These are phyloP conservation scores for Edolisoma coerulescens DNA, from an alignment of 2,113 vertebrate genomes.

Conservation along the genomic window DNA sequence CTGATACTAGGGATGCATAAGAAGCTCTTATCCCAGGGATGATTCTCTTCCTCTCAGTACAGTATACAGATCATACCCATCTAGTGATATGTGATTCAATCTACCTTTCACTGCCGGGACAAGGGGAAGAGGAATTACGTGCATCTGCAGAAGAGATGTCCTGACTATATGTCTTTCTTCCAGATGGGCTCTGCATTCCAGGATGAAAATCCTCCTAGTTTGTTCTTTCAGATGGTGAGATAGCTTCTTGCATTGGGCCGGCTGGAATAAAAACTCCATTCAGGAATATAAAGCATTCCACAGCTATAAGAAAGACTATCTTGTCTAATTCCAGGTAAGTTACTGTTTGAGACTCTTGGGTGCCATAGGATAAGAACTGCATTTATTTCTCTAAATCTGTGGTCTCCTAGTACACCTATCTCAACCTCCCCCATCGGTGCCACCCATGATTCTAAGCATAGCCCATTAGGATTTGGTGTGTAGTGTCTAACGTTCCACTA, in stretches of 20 bases:
- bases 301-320: background rate
- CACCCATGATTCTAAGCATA: background rate
- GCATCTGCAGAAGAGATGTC: background rate
- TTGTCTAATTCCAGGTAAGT: background rate
- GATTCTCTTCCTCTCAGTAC: background rate
- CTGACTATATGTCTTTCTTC: background rate
- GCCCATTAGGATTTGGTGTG: background rate
- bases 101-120: background rate
- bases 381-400: constrained; percentile 6
- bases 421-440: background rate
- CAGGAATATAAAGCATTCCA: background rate
- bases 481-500: constrained; percentile 6
- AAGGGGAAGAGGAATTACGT: background rate
- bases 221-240: background rate
- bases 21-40: background rate
- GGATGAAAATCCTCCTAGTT: background rate
- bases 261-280: background rate
- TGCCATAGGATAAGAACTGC: background rate
- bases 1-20: background rate
- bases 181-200: background rate
- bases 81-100: background rate
- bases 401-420: background rate
- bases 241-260: background rate
- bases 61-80: background rate
- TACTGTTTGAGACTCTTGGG: background rate